Percentiles rank a stretch among this genome's conserved stretches.
phyloP scores from a whole-genome alignment of 2,113 vertebrate genomes.

The Menura novaehollandiae region DNA sequence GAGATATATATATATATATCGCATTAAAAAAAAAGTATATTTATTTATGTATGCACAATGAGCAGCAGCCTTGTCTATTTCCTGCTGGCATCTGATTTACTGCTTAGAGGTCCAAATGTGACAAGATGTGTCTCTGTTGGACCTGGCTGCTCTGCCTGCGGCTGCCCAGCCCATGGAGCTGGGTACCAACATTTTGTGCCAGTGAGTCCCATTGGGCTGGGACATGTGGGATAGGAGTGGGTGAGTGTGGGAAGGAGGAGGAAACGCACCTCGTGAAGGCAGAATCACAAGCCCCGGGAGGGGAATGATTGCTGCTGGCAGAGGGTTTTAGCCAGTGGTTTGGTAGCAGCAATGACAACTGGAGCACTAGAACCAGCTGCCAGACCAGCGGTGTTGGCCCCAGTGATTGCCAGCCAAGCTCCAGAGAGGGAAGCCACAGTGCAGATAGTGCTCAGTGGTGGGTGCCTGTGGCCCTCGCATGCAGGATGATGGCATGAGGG shows the following conservation, averaged over 20 bases:
- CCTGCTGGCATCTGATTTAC: not conserved
- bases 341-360: not conserved
- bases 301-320: not conserved
- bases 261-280: not conserved
- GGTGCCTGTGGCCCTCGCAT: rapidly evolving
- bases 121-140: not conserved
- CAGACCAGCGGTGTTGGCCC: not conserved
- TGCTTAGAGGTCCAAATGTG: not conserved
- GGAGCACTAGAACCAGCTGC: not conserved
- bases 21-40: too few relatives aligned
- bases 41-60: not conserved
- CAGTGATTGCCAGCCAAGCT: not conserved
- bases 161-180: not conserved
- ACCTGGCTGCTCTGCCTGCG: not conserved
- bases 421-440: not conserved
- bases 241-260: not conserved
- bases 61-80: not conserved
- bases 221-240: not conserved
- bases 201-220: not conserved
- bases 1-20: too few relatives aligned
- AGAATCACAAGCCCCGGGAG: not conserved
- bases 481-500: not conserved
- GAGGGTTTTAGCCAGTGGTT: not conserved
- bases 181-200: not conserved
- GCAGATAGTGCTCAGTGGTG: not conserved